These are phyloP conservation scores for Limnodromus scolopaceus DNA, from an alignment of 2,797 vertebrate genomes.

Conservation along the genomic window DNA sequence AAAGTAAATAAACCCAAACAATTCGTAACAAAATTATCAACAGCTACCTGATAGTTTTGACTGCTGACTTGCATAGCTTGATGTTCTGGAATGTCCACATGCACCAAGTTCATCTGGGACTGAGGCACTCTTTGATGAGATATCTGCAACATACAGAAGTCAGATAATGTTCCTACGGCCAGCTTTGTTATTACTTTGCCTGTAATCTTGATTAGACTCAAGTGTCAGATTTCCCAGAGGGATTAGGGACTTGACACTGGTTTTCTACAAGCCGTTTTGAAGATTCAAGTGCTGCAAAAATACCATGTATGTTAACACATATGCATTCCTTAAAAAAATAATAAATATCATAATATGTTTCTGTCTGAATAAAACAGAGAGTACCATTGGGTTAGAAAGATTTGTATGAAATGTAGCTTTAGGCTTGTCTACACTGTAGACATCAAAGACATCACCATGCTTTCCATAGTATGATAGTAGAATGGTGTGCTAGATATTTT, in stretches of 20 bases:
- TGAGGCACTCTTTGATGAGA: slow-evolving; percentile 87
- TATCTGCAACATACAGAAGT: slow-evolving; percentile 76
- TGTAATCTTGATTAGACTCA: background rate
- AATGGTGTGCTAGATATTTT: background rate
- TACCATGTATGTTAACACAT: background rate
- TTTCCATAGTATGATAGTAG: background rate
- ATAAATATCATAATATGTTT: background rate
- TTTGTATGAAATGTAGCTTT: background rate
- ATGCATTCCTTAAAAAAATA: background rate
- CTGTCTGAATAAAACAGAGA: background rate
- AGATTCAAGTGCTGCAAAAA: background rate
- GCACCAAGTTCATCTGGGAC: slow-evolving; percentile 90
- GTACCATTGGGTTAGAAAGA: background rate
- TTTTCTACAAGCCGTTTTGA: background rate
- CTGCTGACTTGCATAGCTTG: slow-evolving; percentile 97
- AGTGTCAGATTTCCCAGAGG: background rate
- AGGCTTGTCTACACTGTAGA: background rate
- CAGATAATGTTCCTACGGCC: background rate
- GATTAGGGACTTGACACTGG: background rate
- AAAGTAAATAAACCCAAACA: background rate
- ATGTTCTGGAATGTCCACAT: slow-evolving; percentile 93
- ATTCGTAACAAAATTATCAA: background rate
- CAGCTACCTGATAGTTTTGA: slow-evolving; percentile 94
- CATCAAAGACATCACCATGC: background rate
- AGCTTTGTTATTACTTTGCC: background rate